Evolutionary conservation across 1,140 invertebrate species (phyloP).

Genomic region (Drosophila novamexicana): DNA sequence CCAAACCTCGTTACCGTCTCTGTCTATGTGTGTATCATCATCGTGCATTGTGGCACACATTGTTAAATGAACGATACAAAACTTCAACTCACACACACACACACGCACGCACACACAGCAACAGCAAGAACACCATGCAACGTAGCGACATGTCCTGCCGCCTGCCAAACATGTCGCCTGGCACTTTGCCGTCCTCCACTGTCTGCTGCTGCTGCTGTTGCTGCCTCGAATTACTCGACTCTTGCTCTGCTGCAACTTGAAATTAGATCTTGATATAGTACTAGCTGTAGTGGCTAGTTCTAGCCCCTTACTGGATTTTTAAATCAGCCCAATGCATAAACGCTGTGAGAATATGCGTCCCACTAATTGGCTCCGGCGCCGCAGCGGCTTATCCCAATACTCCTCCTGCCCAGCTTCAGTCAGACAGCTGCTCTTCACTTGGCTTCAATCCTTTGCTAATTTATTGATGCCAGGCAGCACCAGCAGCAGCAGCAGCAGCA

Average conservation of each 20-base stretch:
- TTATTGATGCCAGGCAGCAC: conserved; percentile 60
- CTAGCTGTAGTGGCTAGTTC: not conserved
- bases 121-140: conserved; percentile 5
- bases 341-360: conserved; percentile 50
- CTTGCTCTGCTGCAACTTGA: conserved; percentile 38
- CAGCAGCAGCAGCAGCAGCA: conserved; percentile 23
- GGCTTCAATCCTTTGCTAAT: conserved; percentile 39
- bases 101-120: not conserved
- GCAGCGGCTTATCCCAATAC: conserved; percentile 3
- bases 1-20: not conserved
- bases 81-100: conserved; percentile 51
- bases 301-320: conserved; percentile 7
- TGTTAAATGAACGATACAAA: conserved; percentile 83
- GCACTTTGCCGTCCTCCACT: conserved; percentile 39
- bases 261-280: conserved; percentile 46
- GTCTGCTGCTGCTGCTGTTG: conserved; percentile 8
- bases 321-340: conserved; percentile 52
- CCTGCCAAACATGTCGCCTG: conserved; percentile 52
- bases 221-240: conserved; percentile 39
- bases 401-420: conserved; percentile 9
- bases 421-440: conserved; percentile 44
- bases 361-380: conserved; percentile 60
- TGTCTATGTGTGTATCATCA: conserved; percentile 60
- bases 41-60: conserved; percentile 77
- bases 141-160: conserved; percentile 20